Base-by-base conservation (phyloP, 2,797 vertebrate species). In the Sternotherus odoratus region DNA sequence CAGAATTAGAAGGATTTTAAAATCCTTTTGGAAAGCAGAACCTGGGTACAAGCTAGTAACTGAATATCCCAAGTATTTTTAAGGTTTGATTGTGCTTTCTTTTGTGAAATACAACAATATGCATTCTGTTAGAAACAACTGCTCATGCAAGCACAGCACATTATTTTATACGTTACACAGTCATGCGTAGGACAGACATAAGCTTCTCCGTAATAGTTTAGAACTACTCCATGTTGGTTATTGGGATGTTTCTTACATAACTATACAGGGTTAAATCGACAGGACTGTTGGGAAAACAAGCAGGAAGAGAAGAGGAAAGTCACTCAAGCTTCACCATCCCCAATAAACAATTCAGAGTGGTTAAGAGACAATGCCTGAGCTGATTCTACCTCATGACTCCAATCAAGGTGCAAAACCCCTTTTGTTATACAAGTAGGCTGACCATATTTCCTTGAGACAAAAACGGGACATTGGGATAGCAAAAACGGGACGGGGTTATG, bases 41-140 rank as follows among this genome's bases (percentile, higher is more conserved):
- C 1, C 24, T 39, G 79, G 91, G 83, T 48, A 7, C 74, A 39
- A 49, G 39, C 53, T 60, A 54, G 92, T 77, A 92, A 91, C 86
- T 26, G 93, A 85, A 79, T 92, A 90, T 46, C 78, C 79, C 89
- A 5, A 23, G 51, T 80, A 79, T 75, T 94, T 82, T 79, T 75
- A 90, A 78, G 94, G 95, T 93, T 84, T 93, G 94, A 95, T 95
- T 95, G 92, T 88, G 80, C 94, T 95, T 94, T 90, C 85, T 87
- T 89, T 94, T 93, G 93, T 95, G 96, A 90, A 95, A 93, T 95
- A 93, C 95, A 95, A 95, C 96, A 95, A 94, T 39, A 93, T 88
- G 95, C 95, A 93, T 3, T 92, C 96, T 96, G 95, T 96, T 96
- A 96, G 95, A 96, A 96, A 96, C 96, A 96, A 88, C 96, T 86